Percentiles rank a stretch among this genome's conserved stretches.
Evolutionary conservation across 2,113 vertebrate species (phyloP).

Genomic region (Vireo altiloquus): DNA sequence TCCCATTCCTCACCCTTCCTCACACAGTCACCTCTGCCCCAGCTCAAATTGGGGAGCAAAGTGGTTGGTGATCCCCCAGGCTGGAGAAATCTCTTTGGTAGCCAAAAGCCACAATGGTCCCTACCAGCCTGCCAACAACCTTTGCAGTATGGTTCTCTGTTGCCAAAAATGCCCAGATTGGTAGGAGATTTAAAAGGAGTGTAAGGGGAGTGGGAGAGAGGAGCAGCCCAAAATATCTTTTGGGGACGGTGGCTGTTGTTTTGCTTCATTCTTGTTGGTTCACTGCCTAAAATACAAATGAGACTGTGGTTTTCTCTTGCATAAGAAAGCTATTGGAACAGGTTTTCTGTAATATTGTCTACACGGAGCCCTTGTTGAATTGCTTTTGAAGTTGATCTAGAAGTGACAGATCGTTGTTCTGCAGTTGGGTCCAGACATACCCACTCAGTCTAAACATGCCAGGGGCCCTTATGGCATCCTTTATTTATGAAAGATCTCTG

Average conservation of each 20-base stretch:
- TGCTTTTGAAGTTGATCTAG: not conserved
- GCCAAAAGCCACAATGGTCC: not conserved
- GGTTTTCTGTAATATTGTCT: not conserved
- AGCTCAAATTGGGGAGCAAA: not conserved
- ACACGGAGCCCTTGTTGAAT: not conserved
- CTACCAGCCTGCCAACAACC: not conserved
- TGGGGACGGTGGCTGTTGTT: slow-evolving; percentile 12
- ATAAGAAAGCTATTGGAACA: slow-evolving; percentile 7
- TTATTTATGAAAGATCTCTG: not conserved
- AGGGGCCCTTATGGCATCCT: not conserved
- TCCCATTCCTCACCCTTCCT: not conserved
- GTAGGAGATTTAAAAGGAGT: not conserved
- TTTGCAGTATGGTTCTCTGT: not conserved
- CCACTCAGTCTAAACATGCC: not conserved
- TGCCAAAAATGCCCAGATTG: not conserved
- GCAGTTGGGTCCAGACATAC: not conserved
- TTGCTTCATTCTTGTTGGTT: slow-evolving; percentile 20
- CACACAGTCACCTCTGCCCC: not conserved
- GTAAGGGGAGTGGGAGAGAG: not conserved
- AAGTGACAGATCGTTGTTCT: not conserved
- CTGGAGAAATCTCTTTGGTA: not conserved
- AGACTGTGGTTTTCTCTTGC: not conserved
- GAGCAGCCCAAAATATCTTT: not conserved
- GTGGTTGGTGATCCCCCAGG: not conserved
- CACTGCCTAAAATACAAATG: slow-evolving; percentile 27